These are phyloP conservation scores for Zalophus californianus DNA, from an alignment of 2,797 vertebrate genomes.

Conservation along the genomic window DNA sequence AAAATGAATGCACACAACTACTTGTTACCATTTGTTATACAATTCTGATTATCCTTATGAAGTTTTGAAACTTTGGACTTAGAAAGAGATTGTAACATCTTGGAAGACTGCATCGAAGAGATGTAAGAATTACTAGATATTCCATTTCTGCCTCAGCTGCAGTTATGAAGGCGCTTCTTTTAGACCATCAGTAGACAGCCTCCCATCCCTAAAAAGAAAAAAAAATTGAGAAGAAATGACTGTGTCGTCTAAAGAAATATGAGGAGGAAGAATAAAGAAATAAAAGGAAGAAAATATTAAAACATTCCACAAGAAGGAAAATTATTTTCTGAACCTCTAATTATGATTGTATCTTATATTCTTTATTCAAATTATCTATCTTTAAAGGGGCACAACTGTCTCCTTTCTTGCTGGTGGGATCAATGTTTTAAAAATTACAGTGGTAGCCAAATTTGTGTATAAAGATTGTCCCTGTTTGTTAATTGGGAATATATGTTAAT, in stretches of 20 bases:
- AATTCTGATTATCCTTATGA: constrained; percentile 36
- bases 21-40: constrained; percentile 28
- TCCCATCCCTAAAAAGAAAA: background rate
- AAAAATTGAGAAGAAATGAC: background rate
- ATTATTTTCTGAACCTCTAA: background rate
- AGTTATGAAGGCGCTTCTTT: background rate
- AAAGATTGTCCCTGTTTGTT: constrained; percentile 37
- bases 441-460: background rate
- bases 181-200: background rate
- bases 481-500: constrained; percentile 59
- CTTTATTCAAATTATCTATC: background rate
- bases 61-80: constrained; percentile 51
- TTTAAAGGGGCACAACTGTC: background rate
- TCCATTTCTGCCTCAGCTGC: constrained; percentile 23
- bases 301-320: constrained; percentile 21
- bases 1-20: constrained; percentile 38
- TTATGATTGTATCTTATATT: background rate
- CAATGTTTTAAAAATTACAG: constrained; percentile 22
- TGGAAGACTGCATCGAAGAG: background rate
- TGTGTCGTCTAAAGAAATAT: background rate
- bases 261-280: constrained; percentile 8
- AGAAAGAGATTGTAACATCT: constrained; percentile 30
- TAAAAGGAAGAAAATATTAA: constrained; percentile 15
- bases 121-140: constrained; percentile 40
- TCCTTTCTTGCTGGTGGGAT: background rate